These are phyloP conservation scores for Mus pahari DNA, from an alignment of 2,113 vertebrate species.

Conservation along the genomic window DNA sequence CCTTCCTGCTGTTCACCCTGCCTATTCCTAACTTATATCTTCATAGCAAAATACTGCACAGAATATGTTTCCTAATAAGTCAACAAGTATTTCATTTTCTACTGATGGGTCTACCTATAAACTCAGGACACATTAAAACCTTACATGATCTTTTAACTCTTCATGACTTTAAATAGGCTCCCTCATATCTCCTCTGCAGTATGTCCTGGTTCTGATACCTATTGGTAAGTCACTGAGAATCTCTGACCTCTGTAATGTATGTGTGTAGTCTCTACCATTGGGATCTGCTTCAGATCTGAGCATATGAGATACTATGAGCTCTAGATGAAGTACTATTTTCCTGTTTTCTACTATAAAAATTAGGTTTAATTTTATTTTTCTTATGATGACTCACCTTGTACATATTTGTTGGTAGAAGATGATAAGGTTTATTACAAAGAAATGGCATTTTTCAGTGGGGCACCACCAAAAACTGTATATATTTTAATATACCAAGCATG, in stretches of 20 bases:
- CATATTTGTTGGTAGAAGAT: constrained; percentile 8
- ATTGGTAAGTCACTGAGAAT: background rate
- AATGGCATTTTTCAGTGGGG: constrained; percentile 31
- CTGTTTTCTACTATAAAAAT: constrained; percentile 11
- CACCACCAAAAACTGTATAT: background rate
- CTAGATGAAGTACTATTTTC: background rate
- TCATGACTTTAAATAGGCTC: background rate
- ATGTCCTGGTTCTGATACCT: background rate
- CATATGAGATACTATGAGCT: background rate
- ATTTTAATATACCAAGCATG: constrained; percentile 48
- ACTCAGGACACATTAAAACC: background rate
- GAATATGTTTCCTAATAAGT: background rate
- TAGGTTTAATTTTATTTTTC: constrained; percentile 42
- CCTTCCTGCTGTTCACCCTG: background rate
- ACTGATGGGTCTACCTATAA: background rate
- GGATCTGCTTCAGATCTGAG: background rate
- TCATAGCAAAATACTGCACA: background rate
- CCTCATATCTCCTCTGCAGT: background rate
- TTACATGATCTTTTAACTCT: background rate
- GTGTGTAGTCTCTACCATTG: background rate
- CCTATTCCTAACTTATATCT: background rate
- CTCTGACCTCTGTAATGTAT: background rate
- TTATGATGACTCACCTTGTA: background rate
- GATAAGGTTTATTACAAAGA: constrained; percentile 41
- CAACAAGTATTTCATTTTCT: background rate